Evolutionary conservation across 2,888 invertebrate genomes (phyloP).

Genomic region (Plebejus argus): DNA sequence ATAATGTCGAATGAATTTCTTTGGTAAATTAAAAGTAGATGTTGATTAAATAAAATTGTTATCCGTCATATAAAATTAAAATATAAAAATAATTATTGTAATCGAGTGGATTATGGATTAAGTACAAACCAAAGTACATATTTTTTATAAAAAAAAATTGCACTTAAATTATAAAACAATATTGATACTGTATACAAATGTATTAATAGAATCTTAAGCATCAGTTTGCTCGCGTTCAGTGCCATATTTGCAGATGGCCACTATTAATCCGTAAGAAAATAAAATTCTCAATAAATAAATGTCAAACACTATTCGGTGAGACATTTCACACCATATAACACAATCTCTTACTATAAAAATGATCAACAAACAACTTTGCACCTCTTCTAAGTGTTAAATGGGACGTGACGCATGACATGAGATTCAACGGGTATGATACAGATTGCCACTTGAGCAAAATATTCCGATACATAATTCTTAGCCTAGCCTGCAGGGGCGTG

Average conservation of each 20-base stretch:
- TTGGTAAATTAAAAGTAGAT: constrained; percentile 38
- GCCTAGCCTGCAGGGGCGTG: constrained; percentile 69
- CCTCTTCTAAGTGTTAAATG: constrained; percentile 67
- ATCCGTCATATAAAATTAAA: not conserved
- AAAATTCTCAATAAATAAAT: constrained; percentile 81
- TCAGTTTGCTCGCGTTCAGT: constrained; percentile 53
- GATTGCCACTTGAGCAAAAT: constrained; percentile 79
- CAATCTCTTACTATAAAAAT: constrained; percentile 80
- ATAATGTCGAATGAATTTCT: constrained; percentile 38
- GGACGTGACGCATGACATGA: constrained; percentile 73
- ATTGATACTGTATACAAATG: constrained; percentile 40
- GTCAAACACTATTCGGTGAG: constrained; percentile 78
- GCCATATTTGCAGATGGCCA: constrained; percentile 81
- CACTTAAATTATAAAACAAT: constrained; percentile 47
- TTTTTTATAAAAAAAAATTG: constrained; percentile 45
- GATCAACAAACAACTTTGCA: constrained; percentile 79
- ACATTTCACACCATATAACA: constrained; percentile 77
- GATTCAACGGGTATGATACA: constrained; percentile 75
- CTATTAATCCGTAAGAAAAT: constrained; percentile 75
- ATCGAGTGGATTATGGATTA: constrained; percentile 51
- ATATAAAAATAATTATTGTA: constrained; percentile 33
- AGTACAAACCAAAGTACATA: constrained; percentile 53
- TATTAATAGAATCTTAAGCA: constrained; percentile 52
- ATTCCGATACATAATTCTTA: constrained; percentile 60
- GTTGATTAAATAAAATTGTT: constrained; percentile 9